These are phyloP conservation scores for Argopecten irradians DNA, from an alignment of 1,140 invertebrate genomes.

Conservation along the genomic window DNA sequence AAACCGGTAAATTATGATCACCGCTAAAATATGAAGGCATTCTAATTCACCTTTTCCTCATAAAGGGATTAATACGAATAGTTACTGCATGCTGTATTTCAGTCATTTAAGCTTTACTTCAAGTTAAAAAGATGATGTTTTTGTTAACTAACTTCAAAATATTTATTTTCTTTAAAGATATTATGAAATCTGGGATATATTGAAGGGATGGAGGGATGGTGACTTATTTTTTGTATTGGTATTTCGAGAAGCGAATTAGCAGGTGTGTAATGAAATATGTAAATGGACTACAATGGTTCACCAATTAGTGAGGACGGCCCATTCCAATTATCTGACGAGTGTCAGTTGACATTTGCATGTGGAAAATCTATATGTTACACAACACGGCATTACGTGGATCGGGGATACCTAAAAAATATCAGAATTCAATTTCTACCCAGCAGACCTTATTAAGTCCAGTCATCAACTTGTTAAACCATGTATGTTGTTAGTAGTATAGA, in stretches of 20 bases:
- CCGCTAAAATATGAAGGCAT: too few relatives aligned
- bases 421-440: slow-evolving; percentile 6
- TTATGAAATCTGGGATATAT: too few relatives aligned
- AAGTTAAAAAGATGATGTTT: too few relatives aligned
- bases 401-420: neutral
- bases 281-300: neutral
- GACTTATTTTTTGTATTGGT: neutral
- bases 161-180: too few relatives aligned
- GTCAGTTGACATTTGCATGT: neutral
- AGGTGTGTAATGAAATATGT: neutral
- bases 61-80: too few relatives aligned
- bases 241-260: neutral
- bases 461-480: neutral
- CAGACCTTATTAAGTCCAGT: neutral
- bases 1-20: too few relatives aligned
- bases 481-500: neutral
- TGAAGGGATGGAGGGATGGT: neutral
- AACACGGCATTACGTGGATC: neutral
- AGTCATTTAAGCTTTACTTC: too few relatives aligned
- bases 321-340: neutral
- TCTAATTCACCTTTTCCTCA: too few relatives aligned
- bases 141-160: too few relatives aligned
- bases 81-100: too few relatives aligned
- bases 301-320: neutral
- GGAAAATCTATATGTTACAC: neutral